Conservation (phyloP, 2,888 invertebrate species). For the Marronus borbonicus region DNA sequence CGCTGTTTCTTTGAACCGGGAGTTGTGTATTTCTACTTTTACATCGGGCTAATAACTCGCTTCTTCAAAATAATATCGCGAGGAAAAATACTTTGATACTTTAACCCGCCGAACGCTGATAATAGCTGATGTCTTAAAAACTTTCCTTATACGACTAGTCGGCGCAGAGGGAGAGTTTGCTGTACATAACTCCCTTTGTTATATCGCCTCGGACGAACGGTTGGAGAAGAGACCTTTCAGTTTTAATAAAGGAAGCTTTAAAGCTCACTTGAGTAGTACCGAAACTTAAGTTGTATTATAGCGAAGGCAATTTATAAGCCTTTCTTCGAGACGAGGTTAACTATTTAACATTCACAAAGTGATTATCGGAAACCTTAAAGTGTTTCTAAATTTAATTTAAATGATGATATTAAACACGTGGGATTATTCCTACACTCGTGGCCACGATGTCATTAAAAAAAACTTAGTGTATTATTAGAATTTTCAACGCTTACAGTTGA, state of each 20-base stretch:
- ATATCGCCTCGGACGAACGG: not conserved
- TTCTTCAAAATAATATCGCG: slow-evolving; percentile 14
- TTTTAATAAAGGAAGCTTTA: slow-evolving; percentile 40
- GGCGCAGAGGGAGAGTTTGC: not conserved
- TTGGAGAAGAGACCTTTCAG: slow-evolving; percentile 11
- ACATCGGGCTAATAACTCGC: slow-evolving; percentile 30
- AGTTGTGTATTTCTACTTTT: slow-evolving; percentile 37
- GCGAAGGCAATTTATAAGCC: no score
- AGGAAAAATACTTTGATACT: slow-evolving; percentile 1
- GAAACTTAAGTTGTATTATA: slow-evolving; percentile 5
- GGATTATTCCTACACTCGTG: no score
- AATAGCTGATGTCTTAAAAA: slow-evolving; percentile 12
- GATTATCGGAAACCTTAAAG: not conserved
- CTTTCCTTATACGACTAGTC: slow-evolving; percentile 5
- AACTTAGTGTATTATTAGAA: no score
- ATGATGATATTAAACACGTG: no score
- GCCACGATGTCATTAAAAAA: no score
- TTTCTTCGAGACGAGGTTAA: not conserved
- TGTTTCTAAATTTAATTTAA: no score
- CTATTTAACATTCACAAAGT: not conserved
- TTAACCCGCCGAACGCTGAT: slow-evolving; percentile 14
- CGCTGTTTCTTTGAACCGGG: slow-evolving; percentile 26
- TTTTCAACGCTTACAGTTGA: no score
- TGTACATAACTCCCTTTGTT: slow-evolving; percentile 1
- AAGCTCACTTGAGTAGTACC: not conserved